These are phyloP conservation scores for Eupithecia subfuscata DNA, from an alignment of 2,888 invertebrate genomes.

Conservation along the genomic window DNA sequence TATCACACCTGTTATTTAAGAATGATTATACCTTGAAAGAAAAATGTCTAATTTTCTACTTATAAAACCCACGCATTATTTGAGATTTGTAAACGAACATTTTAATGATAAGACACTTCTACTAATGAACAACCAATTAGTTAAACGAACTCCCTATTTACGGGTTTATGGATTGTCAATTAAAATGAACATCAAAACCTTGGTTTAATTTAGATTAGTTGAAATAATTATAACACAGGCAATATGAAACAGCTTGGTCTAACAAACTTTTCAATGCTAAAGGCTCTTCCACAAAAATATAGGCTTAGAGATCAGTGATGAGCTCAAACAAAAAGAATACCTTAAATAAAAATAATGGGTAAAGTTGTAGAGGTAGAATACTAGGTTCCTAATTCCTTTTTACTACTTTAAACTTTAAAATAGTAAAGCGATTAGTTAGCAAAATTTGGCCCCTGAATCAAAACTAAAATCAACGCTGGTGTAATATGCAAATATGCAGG, in stretches of 20 bases:
- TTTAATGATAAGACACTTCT: constrained; percentile 11
- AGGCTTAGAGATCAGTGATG: no score
- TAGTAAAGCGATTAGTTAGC: no score
- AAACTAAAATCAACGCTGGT: no score
- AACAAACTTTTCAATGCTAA: background rate
- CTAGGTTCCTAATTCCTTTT: no score
- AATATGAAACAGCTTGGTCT: background rate
- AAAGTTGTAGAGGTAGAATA: no score
- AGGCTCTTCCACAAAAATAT: background rate
- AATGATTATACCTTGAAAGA: background rate
- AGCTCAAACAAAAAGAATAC: no score
- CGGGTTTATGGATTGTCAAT: constrained; percentile 26
- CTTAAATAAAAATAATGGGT: no score
- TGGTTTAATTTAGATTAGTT: constrained; percentile 7
- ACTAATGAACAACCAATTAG: constrained; percentile 19
- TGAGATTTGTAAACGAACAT: constrained; percentile 5
- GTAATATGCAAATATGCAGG: no score
- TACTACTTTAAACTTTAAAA: no score
- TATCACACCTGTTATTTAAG: background rate
- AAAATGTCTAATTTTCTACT: background rate
- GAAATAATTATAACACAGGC: background rate
- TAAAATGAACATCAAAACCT: constrained; percentile 20
- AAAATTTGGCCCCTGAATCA: no score
- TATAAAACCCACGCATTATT: constrained; percentile 4
- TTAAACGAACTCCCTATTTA: constrained; percentile 20